Conservation (phyloP, 1,140 invertebrate species). For the Drosophila repleta region DNA sequence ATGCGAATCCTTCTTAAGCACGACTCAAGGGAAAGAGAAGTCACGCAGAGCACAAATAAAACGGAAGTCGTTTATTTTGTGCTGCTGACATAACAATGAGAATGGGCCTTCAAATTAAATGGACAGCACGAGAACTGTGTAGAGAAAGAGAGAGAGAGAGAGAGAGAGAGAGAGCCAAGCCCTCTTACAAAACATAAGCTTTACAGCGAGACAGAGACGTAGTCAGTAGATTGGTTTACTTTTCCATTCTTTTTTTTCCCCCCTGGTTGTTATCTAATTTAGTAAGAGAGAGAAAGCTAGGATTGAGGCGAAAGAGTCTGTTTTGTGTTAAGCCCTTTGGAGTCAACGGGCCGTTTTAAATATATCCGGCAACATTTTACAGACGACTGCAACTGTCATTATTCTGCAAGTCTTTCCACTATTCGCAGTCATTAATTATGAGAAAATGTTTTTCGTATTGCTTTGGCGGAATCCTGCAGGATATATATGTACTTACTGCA, state of each 20-base stretch:
- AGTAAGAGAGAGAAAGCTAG: constrained; percentile 9
- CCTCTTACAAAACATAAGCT: not conserved
- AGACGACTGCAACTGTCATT: constrained; percentile 59
- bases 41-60: constrained; percentile 21
- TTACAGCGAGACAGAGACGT: constrained; percentile 1
- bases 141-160: not conserved
- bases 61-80: constrained; percentile 73
- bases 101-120: constrained; percentile 62
- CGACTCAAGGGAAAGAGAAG: constrained; percentile 3
- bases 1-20: constrained; percentile 49
- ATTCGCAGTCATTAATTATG: constrained; percentile 75
- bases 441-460: constrained; percentile 65
- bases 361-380: constrained; percentile 71
- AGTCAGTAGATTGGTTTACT: constrained; percentile 32
- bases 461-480: constrained; percentile 41
- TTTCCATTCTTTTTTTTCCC: constrained; percentile 37
- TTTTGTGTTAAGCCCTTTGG: constrained; percentile 20
- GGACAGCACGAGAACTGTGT: not conserved
- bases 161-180: not conserved
- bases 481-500: constrained; percentile 8
- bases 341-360: constrained; percentile 55
- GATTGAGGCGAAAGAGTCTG: constrained; percentile 47
- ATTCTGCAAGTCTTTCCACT: constrained; percentile 52
- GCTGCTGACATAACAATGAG: constrained; percentile 60
- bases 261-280: constrained; percentile 71